These are phyloP conservation scores for Festucalex cinctus DNA, from an alignment of 2,113 vertebrate genomes.

Conservation along the genomic window DNA sequence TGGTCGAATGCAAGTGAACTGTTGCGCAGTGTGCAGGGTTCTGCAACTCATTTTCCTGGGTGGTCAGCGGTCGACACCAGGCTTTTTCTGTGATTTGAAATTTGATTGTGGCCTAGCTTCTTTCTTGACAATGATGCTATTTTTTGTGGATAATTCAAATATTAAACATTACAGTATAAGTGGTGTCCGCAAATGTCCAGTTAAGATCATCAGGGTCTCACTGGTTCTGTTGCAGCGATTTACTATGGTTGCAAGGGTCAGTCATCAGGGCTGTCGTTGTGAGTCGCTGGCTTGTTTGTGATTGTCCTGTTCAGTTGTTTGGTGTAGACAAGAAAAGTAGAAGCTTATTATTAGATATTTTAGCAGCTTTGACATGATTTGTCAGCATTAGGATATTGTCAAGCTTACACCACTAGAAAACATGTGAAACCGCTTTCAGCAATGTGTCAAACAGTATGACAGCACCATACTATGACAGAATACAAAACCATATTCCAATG, in stretches of 20 bases:
- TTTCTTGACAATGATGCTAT: neutral
- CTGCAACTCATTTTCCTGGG: neutral
- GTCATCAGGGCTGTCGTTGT: no score
- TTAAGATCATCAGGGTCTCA: no score
- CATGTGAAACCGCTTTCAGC: conserved; percentile 26
- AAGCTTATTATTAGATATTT: neutral
- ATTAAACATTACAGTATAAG: neutral
- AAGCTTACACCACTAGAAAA: conserved; percentile 27
- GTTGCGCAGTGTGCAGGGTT: neutral
- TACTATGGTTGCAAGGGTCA: no score
- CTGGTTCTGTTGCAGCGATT: no score
- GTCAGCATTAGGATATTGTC: conserved; percentile 42
- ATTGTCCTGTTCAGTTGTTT: no score
- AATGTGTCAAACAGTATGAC: neutral
- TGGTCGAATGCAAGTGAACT: neutral
- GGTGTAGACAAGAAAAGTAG: neutral
- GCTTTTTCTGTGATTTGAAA: neutral
- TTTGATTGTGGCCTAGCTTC: neutral
- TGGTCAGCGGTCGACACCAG: neutral
- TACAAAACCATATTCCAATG: neutral
- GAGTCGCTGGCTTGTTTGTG: no score
- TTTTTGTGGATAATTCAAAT: neutral
- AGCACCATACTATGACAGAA: neutral
- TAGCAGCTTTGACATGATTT: conserved; percentile 18
- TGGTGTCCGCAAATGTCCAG: no score